Conservation (phyloP, 2,113 vertebrate species). For the Cervus canadensis region DNA sequence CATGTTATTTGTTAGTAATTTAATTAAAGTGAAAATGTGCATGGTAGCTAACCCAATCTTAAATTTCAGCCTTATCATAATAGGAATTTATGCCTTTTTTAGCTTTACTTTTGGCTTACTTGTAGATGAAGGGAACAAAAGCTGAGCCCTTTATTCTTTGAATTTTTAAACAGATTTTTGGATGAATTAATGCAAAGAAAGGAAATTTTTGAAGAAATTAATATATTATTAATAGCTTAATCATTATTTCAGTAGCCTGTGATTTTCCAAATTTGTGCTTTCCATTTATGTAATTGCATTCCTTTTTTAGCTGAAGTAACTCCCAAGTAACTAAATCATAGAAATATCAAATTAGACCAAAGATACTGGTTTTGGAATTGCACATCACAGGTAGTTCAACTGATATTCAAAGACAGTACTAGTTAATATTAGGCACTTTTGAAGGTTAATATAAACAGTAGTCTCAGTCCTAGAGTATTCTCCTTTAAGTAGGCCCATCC, state of each 20-base stretch:
- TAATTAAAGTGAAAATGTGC: slow-evolving; percentile 17
- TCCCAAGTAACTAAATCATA: neutral
- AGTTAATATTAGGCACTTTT: neutral
- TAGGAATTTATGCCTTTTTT: neutral
- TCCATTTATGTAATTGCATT: neutral
- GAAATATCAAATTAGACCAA: neutral
- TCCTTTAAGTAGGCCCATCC: neutral
- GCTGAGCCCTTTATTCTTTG: neutral
- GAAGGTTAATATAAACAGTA: neutral
- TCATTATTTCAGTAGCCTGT: neutral
- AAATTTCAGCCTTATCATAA: neutral
- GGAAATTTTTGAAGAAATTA: neutral
- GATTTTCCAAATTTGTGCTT: neutral
- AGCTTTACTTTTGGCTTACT: neutral
- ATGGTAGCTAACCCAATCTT: neutral
- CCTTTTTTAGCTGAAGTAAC: neutral
- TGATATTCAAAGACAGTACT: neutral
- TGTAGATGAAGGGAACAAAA: neutral
- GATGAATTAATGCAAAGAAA: neutral
- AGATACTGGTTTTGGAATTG: neutral
- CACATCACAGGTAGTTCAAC: neutral
- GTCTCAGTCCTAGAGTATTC: neutral
- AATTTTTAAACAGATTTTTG: neutral
- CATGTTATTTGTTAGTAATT: neutral
- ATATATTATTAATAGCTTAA: neutral